Conservation (phyloP, 2,797 vertebrate genomes). For the Fringilla coelebs region DNA sequence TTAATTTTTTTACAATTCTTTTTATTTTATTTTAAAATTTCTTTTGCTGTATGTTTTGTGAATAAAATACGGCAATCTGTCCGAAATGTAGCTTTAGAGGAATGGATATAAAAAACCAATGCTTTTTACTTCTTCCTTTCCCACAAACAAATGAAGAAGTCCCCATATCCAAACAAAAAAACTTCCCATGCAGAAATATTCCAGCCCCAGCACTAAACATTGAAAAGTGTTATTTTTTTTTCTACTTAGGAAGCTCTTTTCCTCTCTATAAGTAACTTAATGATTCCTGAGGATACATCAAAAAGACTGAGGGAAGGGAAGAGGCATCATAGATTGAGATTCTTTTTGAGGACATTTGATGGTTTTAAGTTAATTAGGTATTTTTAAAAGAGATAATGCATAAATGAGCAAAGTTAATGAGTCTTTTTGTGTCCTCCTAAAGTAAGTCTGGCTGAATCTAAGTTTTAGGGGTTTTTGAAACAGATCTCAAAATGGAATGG, state of each 20-base stretch:
- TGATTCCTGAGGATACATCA: neutral
- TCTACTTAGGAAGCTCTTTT: neutral
- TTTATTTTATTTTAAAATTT: neutral
- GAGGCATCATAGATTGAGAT: neutral
- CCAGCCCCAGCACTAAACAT: neutral
- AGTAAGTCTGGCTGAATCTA: neutral
- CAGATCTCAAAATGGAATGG: neutral
- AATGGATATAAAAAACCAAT: neutral
- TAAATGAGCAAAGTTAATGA: neutral
- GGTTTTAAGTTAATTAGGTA: neutral
- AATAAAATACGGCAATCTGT: neutral
- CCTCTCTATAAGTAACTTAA: neutral
- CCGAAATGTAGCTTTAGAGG: neutral
- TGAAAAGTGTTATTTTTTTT: neutral
- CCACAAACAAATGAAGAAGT: neutral
- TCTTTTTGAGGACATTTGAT: neutral
- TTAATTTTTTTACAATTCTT: neutral
- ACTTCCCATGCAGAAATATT: neutral
- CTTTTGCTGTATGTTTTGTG: neutral
- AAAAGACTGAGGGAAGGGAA: neutral
- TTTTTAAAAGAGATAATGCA: neutral
- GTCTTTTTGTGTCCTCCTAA: neutral
- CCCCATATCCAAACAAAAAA: neutral
- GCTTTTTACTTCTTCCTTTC: neutral
- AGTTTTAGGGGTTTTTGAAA: neutral